Evolutionary conservation across 2,888 invertebrate species (phyloP).

Genomic region (Apeira syringaria): DNA sequence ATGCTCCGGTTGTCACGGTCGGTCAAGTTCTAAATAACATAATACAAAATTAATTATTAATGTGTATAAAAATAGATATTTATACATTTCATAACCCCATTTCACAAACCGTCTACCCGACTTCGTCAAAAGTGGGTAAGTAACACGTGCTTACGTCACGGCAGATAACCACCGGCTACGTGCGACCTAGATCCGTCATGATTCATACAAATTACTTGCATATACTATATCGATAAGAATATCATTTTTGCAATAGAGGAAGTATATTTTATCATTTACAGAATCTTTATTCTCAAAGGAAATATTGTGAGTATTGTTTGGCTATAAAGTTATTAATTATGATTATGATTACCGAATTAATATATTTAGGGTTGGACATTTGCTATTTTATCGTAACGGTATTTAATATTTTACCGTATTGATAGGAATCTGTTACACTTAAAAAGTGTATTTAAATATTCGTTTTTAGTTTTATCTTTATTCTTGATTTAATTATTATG

Average conservation of each 20-base stretch:
- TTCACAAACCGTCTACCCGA: neutral
- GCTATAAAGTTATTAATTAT: neutral
- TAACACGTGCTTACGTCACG: slow-evolving; percentile 15
- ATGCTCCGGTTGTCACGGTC: too few relatives aligned
- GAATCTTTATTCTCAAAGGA: neutral
- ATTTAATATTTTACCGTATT: too few relatives aligned
- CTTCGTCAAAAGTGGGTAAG: slow-evolving; percentile 1
- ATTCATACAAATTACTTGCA: neutral
- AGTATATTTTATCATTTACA: neutral
- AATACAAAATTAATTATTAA: too few relatives aligned
- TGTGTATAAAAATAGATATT: neutral
- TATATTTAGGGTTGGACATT: too few relatives aligned
- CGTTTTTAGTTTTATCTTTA: too few relatives aligned
- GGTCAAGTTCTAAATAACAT: too few relatives aligned
- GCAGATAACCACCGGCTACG: slow-evolving; percentile 1
- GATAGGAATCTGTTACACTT: too few relatives aligned
- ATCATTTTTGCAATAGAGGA: slow-evolving; percentile 5
- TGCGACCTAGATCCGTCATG: slow-evolving; percentile 5
- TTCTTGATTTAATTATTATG: too few relatives aligned
- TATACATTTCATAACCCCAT: neutral
- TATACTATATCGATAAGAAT: neutral
- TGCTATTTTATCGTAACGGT: too few relatives aligned
- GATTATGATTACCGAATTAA: too few relatives aligned
- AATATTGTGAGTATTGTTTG: too few relatives aligned
- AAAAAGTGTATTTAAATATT: too few relatives aligned